Evolutionary conservation across 2,888 invertebrate species (phyloP).

Genomic region (Cheilosia vulpina): DNA sequence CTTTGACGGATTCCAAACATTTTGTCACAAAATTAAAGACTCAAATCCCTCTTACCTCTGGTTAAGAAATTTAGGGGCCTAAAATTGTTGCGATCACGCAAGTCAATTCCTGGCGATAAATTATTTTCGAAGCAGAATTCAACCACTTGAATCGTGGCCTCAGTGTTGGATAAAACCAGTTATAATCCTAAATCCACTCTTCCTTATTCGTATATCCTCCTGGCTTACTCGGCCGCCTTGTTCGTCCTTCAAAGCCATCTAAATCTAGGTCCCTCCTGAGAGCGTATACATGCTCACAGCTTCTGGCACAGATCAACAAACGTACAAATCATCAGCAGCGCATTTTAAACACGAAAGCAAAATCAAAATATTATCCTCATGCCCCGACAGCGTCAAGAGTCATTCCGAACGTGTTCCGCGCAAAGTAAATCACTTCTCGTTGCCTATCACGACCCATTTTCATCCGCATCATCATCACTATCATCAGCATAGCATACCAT

Average conservation of each 20-base stretch:
- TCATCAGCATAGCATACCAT: background rate
- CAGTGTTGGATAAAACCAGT: too few relatives aligned
- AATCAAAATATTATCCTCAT: slow-evolving; percentile 53
- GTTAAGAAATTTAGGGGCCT: too few relatives aligned
- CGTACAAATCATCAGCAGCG: slow-evolving; percentile 51
- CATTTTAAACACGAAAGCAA: slow-evolving; percentile 68
- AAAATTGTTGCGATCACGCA: too few relatives aligned
- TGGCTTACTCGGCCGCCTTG: too few relatives aligned
- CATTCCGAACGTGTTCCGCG: slow-evolving; percentile 14
- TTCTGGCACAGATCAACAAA: slow-evolving; percentile 16
- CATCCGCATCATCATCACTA: slow-evolving; percentile 49
- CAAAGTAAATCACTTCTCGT: slow-evolving; percentile 56
- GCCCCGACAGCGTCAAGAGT: slow-evolving; percentile 27
- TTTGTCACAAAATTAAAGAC: too few relatives aligned
- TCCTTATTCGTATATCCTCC: too few relatives aligned
- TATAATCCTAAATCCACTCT: too few relatives aligned
- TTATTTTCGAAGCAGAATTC: too few relatives aligned
- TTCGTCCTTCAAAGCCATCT: background rate
- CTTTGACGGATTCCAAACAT: too few relatives aligned
- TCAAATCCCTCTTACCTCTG: too few relatives aligned
- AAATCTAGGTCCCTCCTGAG: background rate
- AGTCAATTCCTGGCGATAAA: too few relatives aligned
- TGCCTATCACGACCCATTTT: slow-evolving; percentile 45
- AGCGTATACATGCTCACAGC: background rate
- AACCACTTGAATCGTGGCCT: too few relatives aligned